Evolutionary conservation across 2,113 vertebrate species (phyloP), one percentile per base, ranked within the genome.

Genomic region (Brachypteracias leptosomus): DNA sequence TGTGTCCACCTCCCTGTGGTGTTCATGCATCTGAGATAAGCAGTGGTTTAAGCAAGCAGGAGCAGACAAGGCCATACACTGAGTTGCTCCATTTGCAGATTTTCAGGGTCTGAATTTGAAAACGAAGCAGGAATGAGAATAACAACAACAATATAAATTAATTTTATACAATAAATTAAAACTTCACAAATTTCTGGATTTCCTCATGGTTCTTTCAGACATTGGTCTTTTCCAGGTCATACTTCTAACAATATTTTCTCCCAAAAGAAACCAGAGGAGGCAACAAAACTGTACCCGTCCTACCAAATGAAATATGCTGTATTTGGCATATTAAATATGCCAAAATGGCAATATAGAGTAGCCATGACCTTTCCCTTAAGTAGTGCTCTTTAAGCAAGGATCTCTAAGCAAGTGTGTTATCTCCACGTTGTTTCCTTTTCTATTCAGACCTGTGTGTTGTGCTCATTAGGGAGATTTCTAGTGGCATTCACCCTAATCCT

Each of bases 31-130:
- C 57, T 75, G 38, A 72, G 26, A 17, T 19, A 31, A 76, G 7
- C 13, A 28, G 29, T 35, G 36, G 18, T 28, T 51, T 42, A 11
- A 80, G 35, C 33, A 65, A 86, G 25, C 16, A 44, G 26, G 3
- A 73, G 9, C 2, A 4, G 36, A 35, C 28, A 80, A 86, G 22
- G 20, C 24, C 8, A 10, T 13, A 16, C 0, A 0, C n/a, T 72
- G 0, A 52, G 17, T 36, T 52, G 3, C 33, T 52, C 26, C 8
- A 11, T 47, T 66, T 57, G 24, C 8, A 65, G 19, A 4, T 11
- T 79, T 76, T 75, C 25, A 28, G 21, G 36, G 16, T 33, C 13
- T 35, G 40, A 61, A 21, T 31, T 63, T 10, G 54, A 80, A 76
- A 62, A 16, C 0, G 2, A 9, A 29, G 12, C 0, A 2, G 29